phyloP scores from a whole-genome alignment of 2,113 vertebrate species.

The Tamias sibiricus region DNA sequence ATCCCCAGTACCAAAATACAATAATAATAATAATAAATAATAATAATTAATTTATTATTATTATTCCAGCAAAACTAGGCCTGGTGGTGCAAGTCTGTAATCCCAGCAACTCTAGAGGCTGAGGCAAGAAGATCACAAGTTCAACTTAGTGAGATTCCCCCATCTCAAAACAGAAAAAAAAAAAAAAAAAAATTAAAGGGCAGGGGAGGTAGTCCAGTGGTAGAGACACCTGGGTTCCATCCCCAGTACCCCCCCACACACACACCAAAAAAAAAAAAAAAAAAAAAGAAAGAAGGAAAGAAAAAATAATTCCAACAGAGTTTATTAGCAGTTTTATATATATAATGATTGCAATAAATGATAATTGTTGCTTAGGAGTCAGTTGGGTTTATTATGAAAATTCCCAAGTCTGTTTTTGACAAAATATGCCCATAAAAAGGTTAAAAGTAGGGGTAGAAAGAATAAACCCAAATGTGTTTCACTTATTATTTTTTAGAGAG shows the following conservation, averaged over 20 bases:
- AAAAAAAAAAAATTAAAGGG: background rate
- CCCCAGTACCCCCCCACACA: too few species aligned
- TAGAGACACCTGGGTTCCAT: background rate
- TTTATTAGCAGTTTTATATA: slow-evolving; percentile 36
- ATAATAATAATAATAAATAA: too few species aligned
- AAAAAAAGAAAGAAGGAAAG: background rate
- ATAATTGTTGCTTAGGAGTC: slow-evolving; percentile 50
- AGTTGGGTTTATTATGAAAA: slow-evolving; percentile 48
- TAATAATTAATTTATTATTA: background rate
- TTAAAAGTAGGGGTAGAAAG: background rate
- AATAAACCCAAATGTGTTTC: background rate
- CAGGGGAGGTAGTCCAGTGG: background rate
- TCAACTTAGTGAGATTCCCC: background rate
- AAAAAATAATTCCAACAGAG: slow-evolving; percentile 10
- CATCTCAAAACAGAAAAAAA: background rate
- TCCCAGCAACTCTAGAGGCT: background rate
- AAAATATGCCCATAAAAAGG: background rate
- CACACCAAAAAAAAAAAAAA: background rate
- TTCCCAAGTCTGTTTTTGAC: background rate
- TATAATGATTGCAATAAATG: slow-evolving; percentile 11
- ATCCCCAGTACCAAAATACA: too few species aligned
- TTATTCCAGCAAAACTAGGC: background rate
- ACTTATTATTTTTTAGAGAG: background rate
- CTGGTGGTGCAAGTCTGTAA: background rate
- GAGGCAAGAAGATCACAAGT: background rate